Percentiles rank a stretch among this genome's conserved stretches.
Conservation (phyloP, 1,140 invertebrate species). For the Lysiphlebus fabarum region DNA sequence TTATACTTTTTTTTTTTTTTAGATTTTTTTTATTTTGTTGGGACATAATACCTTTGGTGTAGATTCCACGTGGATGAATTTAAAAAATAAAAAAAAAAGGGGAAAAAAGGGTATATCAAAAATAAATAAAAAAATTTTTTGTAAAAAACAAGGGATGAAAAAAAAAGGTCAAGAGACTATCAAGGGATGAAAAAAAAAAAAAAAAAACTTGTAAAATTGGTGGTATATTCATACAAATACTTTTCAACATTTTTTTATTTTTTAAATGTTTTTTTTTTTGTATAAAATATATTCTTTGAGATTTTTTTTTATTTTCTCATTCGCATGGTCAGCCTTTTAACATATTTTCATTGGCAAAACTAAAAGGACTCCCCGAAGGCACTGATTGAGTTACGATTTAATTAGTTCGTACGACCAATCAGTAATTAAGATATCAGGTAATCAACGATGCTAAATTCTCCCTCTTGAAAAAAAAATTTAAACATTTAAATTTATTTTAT, state of each 20-base stretch:
- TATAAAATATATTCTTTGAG: background rate
- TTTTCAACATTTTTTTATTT: background rate
- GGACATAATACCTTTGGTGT: conserved; percentile 26
- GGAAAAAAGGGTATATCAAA: background rate
- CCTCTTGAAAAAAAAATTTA: background rate
- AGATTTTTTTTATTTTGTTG: background rate
- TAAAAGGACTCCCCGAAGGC: conserved; percentile 25
- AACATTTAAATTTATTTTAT: no score
- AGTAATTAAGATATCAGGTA: conserved; percentile 52
- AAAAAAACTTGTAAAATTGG: conserved; percentile 6
- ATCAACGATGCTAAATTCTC: conserved; percentile 37
- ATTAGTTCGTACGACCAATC: conserved; percentile 47
- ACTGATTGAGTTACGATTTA: conserved; percentile 53
- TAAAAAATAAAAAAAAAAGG: no score
- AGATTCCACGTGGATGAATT: conserved; percentile 11
- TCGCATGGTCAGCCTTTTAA: background rate
- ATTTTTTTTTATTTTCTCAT: conserved; percentile 9
- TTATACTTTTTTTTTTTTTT: conserved; percentile 22
- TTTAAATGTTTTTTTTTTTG: no score
- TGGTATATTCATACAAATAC: background rate
- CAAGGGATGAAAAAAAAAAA: background rate
- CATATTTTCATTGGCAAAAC: conserved; percentile 1
- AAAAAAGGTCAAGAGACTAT: background rate
- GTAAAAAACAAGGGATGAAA: background rate
- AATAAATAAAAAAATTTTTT: conserved; percentile 13